These are phyloP conservation scores for Pachyrhynchus sulphureomaculatus DNA, from an alignment of 1,140 invertebrate genomes.

Conservation along the genomic window DNA sequence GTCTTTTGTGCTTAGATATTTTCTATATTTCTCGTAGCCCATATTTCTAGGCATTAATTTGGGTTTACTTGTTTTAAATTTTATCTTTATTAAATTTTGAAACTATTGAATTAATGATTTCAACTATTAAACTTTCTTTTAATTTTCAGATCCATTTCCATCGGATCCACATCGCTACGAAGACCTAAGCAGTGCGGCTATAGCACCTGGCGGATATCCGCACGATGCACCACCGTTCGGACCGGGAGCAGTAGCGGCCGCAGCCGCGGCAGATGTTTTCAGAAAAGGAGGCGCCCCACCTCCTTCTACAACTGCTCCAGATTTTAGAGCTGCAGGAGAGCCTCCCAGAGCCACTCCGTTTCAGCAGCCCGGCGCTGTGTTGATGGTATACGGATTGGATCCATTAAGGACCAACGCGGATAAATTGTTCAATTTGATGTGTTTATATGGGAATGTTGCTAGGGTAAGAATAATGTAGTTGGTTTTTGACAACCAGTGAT, in stretches of 20 bases:
- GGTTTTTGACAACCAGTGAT: too few species aligned
- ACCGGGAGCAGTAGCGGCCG: slow-evolving; percentile 48
- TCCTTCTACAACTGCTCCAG: slow-evolving; percentile 34
- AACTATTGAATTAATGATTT: too few species aligned
- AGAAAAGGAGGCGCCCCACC: slow-evolving; percentile 44
- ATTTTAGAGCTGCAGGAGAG: slow-evolving; percentile 43
- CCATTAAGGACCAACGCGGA: slow-evolving; percentile 92
- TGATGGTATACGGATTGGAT: slow-evolving; percentile 98
- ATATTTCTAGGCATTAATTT: too few species aligned
- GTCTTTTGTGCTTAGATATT: too few species aligned
- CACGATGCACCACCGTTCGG: slow-evolving; percentile 31
- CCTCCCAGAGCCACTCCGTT: slow-evolving; percentile 28
- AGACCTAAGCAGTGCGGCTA: slow-evolving; percentile 41
- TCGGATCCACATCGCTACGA: slow-evolving; percentile 47
- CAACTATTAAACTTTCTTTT: too few species aligned
- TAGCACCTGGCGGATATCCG: slow-evolving; percentile 29
- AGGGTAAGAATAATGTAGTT: slow-evolving; percentile 67
- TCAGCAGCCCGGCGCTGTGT: slow-evolving; percentile 80
- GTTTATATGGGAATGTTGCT: slow-evolving; percentile 96
- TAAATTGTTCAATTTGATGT: slow-evolving; percentile 97
- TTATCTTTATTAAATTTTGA: too few species aligned
- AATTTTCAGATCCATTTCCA: slow-evolving; percentile 48
- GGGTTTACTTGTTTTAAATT: too few species aligned
- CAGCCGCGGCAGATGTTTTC: slow-evolving; percentile 44
- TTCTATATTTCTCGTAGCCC: too few species aligned